Evolutionary conservation across 1,140 invertebrate species (phyloP).

Genomic region (Oreohelix idahoensis): DNA sequence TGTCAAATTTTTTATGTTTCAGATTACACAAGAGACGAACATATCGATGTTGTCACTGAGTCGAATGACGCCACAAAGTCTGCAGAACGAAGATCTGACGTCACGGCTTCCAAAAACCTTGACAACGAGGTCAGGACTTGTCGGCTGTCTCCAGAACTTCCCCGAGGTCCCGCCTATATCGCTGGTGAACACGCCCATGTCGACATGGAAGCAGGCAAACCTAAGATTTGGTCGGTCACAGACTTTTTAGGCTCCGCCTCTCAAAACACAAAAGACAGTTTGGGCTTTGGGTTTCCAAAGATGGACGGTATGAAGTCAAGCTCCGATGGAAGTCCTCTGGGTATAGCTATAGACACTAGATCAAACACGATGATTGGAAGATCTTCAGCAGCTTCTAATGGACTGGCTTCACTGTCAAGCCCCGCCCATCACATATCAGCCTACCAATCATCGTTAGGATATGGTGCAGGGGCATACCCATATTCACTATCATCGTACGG

Average conservation of each 20-base stretch:
- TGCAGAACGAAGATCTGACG: background rate
- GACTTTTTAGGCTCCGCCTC: constrained; percentile 44
- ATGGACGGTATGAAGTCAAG: constrained; percentile 17
- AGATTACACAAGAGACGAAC: constrained; percentile 16
- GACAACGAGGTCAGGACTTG: constrained; percentile 29
- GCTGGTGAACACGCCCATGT: constrained; percentile 36
- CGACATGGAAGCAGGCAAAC: constrained; percentile 46
- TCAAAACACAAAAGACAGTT: constrained; percentile 16
- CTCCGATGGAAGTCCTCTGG: background rate
- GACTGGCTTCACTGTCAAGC: background rate
- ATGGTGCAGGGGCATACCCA: constrained; percentile 22
- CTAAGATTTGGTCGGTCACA: constrained; percentile 54
- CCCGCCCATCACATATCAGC: constrained; percentile 30
- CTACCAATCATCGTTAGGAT: constrained; percentile 34
- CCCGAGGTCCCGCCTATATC: constrained; percentile 36
- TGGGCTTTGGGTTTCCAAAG: background rate
- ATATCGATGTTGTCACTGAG: constrained; percentile 38
- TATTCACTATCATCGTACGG: constrained; percentile 34
- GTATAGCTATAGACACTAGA: background rate
- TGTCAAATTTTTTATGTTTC: background rate
- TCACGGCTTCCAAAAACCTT: background rate
- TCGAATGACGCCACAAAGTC: constrained; percentile 1
- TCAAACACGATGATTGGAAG: constrained; percentile 14
- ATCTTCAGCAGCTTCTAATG: constrained; percentile 24
- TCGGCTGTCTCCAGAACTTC: constrained; percentile 28